A percentile compares a stretch with the other conserved stretches of the same genome.
phyloP scores from a whole-genome alignment of 2,113 vertebrate species.

The Coptodon rendalli region DNA sequence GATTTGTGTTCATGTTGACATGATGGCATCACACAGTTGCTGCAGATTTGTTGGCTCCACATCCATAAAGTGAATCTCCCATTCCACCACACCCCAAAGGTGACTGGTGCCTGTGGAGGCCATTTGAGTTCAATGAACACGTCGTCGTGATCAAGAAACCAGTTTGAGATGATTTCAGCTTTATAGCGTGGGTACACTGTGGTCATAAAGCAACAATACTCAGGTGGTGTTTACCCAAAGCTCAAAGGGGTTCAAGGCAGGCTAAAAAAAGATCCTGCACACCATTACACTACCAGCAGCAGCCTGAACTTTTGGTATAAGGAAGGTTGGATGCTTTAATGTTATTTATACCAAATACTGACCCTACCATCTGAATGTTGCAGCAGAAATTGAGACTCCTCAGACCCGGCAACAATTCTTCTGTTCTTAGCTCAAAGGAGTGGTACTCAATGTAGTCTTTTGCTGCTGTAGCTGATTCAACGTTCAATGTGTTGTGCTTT shows the following conservation, averaged over 20 bases:
- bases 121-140: neutral
- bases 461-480: neutral
- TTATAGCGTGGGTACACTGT: neutral
- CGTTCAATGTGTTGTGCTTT: neutral
- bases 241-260: neutral
- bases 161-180: neutral
- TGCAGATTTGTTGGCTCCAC: neutral
- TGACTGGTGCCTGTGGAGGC: neutral
- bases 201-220: neutral
- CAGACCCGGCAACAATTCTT: neutral
- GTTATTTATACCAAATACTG: neutral
- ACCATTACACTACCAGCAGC: too few species aligned
- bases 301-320: fast-evolving
- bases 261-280: neutral
- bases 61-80: neutral
- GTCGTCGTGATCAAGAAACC: neutral
- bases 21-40: neutral
- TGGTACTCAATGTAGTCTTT: fast-evolving
- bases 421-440: neutral
- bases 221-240: neutral
- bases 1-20: neutral
- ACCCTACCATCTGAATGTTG: neutral
- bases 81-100: neutral
- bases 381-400: neutral
- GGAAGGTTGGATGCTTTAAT: neutral